phyloP scores from a whole-genome alignment of 2,797 vertebrate genomes.

The Scolopax bukidnonensis region DNA sequence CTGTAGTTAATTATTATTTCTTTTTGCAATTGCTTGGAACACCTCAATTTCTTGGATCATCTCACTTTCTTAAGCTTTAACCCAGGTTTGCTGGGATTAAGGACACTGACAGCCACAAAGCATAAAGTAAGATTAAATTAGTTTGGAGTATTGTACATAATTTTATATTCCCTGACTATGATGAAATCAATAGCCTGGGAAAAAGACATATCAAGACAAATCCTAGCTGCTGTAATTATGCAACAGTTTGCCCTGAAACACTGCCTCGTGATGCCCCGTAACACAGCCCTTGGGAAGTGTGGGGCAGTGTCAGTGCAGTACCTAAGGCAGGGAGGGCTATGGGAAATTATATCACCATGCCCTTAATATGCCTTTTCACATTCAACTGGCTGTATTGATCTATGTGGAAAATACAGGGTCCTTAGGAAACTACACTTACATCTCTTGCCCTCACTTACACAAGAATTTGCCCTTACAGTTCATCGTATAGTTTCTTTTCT shows the following conservation, averaged over 20 bases:
- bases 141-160: background rate
- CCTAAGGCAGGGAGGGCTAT: background rate
- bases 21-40: background rate
- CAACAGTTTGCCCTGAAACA: background rate
- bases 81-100: background rate
- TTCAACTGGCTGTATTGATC: background rate
- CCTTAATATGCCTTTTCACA: conserved; percentile 3
- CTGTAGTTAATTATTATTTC: background rate
- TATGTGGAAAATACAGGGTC: background rate
- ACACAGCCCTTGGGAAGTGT: background rate
- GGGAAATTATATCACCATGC: background rate
- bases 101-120: background rate
- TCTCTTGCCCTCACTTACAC: background rate
- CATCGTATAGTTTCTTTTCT: background rate
- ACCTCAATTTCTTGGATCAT: background rate
- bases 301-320: background rate
- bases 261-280: background rate
- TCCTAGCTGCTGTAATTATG: background rate
- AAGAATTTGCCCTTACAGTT: background rate
- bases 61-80: background rate
- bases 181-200: background rate
- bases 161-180: background rate
- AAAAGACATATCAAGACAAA: background rate
- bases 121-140: background rate
- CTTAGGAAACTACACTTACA: background rate